phyloP scores from a whole-genome alignment of 2,888 invertebrate genomes.

The Tachystola acroxantha region DNA sequence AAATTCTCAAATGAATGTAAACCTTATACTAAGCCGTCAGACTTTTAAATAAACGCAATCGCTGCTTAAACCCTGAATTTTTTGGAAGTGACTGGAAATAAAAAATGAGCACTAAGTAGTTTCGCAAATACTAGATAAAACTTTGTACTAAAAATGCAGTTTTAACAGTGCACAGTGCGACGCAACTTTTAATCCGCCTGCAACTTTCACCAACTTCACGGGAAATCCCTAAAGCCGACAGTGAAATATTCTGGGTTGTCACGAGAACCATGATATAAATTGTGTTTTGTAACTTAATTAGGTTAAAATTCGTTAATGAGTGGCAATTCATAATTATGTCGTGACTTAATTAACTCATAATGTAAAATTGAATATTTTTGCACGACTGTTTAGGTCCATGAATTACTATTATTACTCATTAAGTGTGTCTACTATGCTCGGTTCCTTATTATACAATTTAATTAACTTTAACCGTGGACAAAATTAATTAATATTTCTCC shows the following conservation, averaged over 20 bases:
- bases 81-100: neutral
- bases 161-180: conserved; percentile 43
- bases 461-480: neutral
- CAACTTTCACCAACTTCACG: conserved; percentile 38
- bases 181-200: conserved; percentile 55
- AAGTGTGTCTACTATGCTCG: neutral
- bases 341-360: conserved; percentile 18
- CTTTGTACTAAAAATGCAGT: conserved; percentile 47
- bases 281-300: conserved; percentile 32
- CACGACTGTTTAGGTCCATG: neutral
- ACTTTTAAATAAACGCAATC: no score
- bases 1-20: no score
- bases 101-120: conserved; percentile 15
- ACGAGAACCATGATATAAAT: conserved; percentile 24
- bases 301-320: conserved; percentile 35
- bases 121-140: conserved; percentile 24
- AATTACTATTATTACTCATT: conserved; percentile 2
- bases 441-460: neutral
- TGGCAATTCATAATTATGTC: conserved; percentile 27
- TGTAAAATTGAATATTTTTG: neutral
- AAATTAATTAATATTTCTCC: neutral
- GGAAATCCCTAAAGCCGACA: conserved; percentile 42
- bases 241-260: conserved; percentile 30
- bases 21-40: no score
- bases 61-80: neutral